phyloP scores from a whole-genome alignment of 2,113 vertebrate species.

The Camelus dromedarius region DNA sequence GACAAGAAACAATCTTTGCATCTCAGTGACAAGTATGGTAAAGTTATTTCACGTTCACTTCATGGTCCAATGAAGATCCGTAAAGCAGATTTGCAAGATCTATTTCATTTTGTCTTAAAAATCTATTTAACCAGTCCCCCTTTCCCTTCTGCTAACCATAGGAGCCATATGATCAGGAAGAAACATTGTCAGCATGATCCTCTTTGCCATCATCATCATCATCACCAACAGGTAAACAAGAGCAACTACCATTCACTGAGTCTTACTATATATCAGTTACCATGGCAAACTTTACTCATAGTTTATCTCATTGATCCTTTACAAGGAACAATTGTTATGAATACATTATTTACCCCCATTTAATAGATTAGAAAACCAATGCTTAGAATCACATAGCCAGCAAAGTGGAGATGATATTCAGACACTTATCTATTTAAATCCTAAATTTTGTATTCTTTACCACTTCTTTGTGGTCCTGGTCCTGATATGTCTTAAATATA shows the following conservation, averaged over 20 bases:
- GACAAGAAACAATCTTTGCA: not conserved
- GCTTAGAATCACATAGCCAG: not conserved
- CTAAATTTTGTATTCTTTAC: not conserved
- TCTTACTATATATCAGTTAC: not conserved
- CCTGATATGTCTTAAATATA: not conserved
- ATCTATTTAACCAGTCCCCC: not conserved
- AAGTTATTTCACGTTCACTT: not conserved
- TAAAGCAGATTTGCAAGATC: not conserved
- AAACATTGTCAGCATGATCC: not conserved
- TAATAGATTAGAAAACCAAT: not conserved
- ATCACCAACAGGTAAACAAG: not conserved
- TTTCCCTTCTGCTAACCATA: not conserved
- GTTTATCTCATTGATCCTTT: not conserved
- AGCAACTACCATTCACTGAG: not conserved
- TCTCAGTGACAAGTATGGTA: not conserved
- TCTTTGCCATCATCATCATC: accelerated
- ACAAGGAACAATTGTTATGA: not conserved
- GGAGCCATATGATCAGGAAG: not conserved
- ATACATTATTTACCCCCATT: not conserved
- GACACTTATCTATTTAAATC: not conserved
- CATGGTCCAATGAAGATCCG: not conserved
- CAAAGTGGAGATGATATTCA: not conserved
- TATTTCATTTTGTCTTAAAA: not conserved
- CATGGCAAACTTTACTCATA: not conserved
- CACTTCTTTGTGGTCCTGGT: not conserved